Evolutionary conservation across 2,113 vertebrate genomes (phyloP).

Genomic region (Microcebus jonahi): DNA sequence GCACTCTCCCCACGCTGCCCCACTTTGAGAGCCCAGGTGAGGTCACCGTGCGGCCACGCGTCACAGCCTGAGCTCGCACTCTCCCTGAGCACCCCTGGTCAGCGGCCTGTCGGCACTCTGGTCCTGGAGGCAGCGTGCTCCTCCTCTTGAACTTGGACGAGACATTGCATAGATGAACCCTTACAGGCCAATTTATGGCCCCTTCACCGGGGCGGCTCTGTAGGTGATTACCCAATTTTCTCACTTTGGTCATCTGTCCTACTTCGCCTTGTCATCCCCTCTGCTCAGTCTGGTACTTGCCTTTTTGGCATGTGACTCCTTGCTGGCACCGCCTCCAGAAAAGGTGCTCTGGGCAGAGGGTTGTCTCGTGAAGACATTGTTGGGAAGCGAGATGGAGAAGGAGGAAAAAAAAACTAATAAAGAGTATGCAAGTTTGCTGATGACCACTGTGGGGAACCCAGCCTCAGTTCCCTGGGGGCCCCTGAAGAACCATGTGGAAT

Average conservation of each 20-base stretch:
- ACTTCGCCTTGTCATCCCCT: neutral
- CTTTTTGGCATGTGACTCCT: neutral
- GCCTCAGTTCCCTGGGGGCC: neutral
- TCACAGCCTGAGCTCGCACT: neutral
- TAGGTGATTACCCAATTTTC: neutral
- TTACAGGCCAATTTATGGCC: neutral
- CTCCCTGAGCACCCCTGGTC: neutral
- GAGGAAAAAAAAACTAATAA: neutral
- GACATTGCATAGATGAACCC: neutral
- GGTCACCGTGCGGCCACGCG: constrained; percentile 14
- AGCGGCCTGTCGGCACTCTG: neutral
- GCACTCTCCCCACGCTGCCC: neutral
- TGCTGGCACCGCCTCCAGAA: neutral
- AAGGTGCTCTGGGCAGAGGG: neutral
- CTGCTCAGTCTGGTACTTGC: neutral
- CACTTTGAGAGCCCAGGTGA: constrained; percentile 38
- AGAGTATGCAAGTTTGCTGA: neutral
- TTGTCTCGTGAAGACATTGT: neutral
- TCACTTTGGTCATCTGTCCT: neutral
- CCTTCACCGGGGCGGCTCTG: neutral
- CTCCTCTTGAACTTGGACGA: constrained; percentile 14
- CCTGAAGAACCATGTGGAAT: neutral
- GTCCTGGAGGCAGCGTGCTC: neutral
- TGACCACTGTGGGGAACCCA: neutral
- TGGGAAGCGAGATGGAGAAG: neutral